phyloP scores from a whole-genome alignment of 2,888 invertebrate genomes.

The Heliothis peltigera region DNA sequence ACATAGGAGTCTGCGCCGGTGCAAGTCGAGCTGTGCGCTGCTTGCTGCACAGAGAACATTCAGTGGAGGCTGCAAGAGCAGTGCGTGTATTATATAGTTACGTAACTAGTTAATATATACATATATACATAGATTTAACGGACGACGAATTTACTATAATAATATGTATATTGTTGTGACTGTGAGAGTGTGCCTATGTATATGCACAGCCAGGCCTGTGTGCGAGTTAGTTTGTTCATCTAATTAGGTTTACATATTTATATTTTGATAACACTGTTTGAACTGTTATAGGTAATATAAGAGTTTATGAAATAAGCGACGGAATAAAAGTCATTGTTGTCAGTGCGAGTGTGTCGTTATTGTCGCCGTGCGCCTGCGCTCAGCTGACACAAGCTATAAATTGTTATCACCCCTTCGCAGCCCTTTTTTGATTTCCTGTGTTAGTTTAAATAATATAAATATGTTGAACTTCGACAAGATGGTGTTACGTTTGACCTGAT shows the following conservation, averaged over 20 bases:
- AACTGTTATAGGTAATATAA: slow-evolving; percentile 58
- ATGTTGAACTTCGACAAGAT: not conserved
- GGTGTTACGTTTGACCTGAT: no score
- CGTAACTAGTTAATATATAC: slow-evolving; percentile 28
- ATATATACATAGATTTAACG: slow-evolving; percentile 44
- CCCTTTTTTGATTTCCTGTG: slow-evolving; percentile 34
- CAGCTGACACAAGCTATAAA: not conserved
- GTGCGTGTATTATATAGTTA: slow-evolving; percentile 47
- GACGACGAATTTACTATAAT: slow-evolving; percentile 78
- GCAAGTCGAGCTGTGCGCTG: slow-evolving; percentile 18
- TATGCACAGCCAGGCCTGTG: slow-evolving; percentile 32
- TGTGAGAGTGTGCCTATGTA: slow-evolving; percentile 43
- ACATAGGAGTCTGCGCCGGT: not conserved
- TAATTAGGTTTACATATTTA: slow-evolving; percentile 68
- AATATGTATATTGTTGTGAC: slow-evolving; percentile 70
- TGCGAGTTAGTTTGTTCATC: slow-evolving; percentile 50
- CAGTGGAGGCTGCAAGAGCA: slow-evolving; percentile 17
- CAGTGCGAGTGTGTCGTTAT: slow-evolving; percentile 33
- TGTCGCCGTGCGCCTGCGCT: slow-evolving; percentile 1
- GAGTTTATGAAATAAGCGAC: slow-evolving; percentile 61
- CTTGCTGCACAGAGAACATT: slow-evolving; percentile 13
- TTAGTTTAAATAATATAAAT: slow-evolving; percentile 3
- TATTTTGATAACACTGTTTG: slow-evolving; percentile 68
- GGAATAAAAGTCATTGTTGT: slow-evolving; percentile 67
- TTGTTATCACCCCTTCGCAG: slow-evolving; percentile 1